These are phyloP conservation scores for Sakesphorus luctuosus DNA, from an alignment of 2,113 vertebrate genomes.

Conservation along the genomic window DNA sequence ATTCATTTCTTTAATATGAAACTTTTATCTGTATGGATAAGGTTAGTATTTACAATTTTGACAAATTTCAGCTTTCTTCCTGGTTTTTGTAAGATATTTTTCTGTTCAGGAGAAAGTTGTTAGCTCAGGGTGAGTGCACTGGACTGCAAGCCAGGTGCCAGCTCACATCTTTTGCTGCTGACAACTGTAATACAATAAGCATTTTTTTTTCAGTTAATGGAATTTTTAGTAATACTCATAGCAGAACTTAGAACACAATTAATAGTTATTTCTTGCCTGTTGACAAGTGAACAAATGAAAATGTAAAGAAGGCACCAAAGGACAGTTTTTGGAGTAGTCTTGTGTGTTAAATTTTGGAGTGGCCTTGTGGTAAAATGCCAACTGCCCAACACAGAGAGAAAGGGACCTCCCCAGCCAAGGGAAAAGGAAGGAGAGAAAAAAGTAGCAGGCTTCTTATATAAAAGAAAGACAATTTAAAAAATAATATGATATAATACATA, in stretches of 20 bases:
- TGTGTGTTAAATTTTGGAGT: neutral
- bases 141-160: neutral
- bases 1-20: neutral
- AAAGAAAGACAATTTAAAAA: too few species aligned
- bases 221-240: neutral
- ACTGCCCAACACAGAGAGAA: too few species aligned
- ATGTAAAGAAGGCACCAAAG: neutral
- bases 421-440: too few species aligned
- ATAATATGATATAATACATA: too few species aligned
- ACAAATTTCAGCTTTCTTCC: neutral
- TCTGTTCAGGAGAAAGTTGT: neutral
- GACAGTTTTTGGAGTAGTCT: neutral
- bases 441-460: too few species aligned
- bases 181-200: neutral
- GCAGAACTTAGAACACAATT: neutral
- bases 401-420: too few species aligned
- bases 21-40: neutral
- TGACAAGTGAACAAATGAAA: neutral
- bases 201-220: neutral
- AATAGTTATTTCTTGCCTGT: neutral
- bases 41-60: neutral
- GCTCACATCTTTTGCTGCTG: neutral
- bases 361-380: neutral
- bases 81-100: neutral
- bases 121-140: neutral